Percentiles rank a stretch among this genome's conserved stretches.
phyloP scores from a whole-genome alignment of 1,140 invertebrate species.

The Drosophila tsacasi region DNA sequence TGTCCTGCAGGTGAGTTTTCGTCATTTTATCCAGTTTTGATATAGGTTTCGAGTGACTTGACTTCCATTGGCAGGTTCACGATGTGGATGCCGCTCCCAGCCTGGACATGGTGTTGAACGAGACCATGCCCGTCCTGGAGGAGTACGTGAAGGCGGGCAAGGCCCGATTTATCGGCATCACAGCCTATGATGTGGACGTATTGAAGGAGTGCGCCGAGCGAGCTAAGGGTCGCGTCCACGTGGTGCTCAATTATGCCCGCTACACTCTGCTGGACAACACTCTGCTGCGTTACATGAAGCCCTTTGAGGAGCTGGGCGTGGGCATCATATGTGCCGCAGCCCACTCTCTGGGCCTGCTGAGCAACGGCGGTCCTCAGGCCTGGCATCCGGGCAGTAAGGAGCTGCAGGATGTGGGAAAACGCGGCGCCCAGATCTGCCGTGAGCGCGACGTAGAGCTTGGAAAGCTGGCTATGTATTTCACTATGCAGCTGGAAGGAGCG shows the following conservation, averaged over 20 bases:
- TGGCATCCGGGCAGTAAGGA: slow-evolving; percentile 94
- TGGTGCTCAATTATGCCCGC: slow-evolving; percentile 92
- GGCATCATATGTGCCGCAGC: slow-evolving; percentile 94
- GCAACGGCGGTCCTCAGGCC: slow-evolving; percentile 89
- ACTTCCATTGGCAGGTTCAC: slow-evolving; percentile 87
- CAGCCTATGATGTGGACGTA: slow-evolving; percentile 92
- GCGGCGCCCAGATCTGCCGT: slow-evolving; percentile 89
- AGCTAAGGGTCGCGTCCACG: slow-evolving; percentile 86
- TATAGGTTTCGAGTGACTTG: background rate
- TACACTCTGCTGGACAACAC: slow-evolving; percentile 93
- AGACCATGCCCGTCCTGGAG: slow-evolving; percentile 94
- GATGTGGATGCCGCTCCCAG: slow-evolving; percentile 67
- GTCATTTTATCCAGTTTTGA: background rate
- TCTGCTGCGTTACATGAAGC: slow-evolving; percentile 90
- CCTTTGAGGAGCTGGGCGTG: slow-evolving; percentile 90
- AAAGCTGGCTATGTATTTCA: slow-evolving; percentile 90
- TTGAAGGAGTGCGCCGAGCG: slow-evolving; percentile 91
- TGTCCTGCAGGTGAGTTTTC: slow-evolving; percentile 88
- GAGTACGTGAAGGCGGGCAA: slow-evolving; percentile 91
- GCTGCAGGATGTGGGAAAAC: slow-evolving; percentile 88
- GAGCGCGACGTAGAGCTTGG: slow-evolving; percentile 89
- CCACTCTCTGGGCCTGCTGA: slow-evolving; percentile 93
- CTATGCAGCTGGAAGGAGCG: slow-evolving; percentile 87
- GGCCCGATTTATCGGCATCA: slow-evolving; percentile 93
- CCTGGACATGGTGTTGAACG: slow-evolving; percentile 92